phyloP scores from a whole-genome alignment of 2,888 invertebrate genomes.

The Antheraea yamamai region DNA sequence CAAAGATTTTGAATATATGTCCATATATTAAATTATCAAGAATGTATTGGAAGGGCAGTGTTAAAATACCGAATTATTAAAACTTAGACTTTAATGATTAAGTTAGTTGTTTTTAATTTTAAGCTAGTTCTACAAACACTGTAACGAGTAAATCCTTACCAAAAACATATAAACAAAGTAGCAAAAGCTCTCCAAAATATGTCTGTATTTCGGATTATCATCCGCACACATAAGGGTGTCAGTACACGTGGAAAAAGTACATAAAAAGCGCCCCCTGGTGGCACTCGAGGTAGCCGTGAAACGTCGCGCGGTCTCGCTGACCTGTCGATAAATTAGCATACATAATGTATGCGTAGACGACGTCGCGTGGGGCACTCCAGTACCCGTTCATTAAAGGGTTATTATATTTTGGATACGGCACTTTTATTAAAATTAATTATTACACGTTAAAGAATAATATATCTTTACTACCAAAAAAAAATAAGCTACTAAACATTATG shows the following conservation, averaged over 20 bases:
- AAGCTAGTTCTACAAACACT: too few species aligned
- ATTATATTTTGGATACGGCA: not conserved
- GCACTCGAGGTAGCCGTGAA: constrained; percentile 4
- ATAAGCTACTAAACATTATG: too few species aligned
- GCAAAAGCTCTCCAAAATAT: not conserved
- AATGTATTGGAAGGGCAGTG: too few species aligned
- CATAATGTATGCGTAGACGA: constrained; percentile 60
- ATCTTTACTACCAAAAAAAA: too few species aligned
- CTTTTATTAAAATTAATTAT: not conserved
- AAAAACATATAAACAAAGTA: not conserved
- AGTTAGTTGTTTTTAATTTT: too few species aligned
- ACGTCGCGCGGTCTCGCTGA: constrained; percentile 34
- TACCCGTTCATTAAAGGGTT: not conserved
- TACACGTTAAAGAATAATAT: too few species aligned
- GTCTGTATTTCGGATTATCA: not conserved
- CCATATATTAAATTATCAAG: too few species aligned
- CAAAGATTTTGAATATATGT: too few species aligned
- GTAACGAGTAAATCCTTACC: too few species aligned
- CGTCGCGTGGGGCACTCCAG: constrained; percentile 22
- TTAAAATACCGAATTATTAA: too few species aligned
- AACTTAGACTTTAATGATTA: too few species aligned
- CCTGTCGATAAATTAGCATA: constrained; percentile 61
- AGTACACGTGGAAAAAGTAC: not conserved
- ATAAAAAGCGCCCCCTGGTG: not conserved
- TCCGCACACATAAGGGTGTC: not conserved